Evolutionary conservation across 2,797 vertebrate genomes (phyloP).

Genomic region (Anguilla megastoma): DNA sequence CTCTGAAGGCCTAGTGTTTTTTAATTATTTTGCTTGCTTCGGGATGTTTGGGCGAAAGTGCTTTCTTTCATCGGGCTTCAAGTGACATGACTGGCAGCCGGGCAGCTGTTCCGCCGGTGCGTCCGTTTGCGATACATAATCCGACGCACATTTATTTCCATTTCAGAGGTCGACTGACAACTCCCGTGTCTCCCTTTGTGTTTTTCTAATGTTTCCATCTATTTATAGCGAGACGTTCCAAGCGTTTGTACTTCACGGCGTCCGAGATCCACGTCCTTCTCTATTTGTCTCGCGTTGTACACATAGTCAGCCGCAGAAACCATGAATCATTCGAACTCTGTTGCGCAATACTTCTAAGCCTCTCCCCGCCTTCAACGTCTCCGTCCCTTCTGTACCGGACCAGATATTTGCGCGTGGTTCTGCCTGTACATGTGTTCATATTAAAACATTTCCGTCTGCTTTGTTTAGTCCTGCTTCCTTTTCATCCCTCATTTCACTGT

Average conservation of each 20-base stretch:
- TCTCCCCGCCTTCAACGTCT: neutral
- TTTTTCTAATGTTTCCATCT: neutral
- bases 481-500: neutral
- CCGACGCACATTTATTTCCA: constrained; percentile 7
- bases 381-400: neutral
- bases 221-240: neutral
- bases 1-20: constrained; percentile 31
- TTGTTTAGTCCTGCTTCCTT: neutral
- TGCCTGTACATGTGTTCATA: neutral
- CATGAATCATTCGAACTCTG: neutral
- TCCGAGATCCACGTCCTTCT: neutral
- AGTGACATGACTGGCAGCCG: neutral
- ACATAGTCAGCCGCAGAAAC: neutral
- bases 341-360: neutral
- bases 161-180: neutral
- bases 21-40: constrained; percentile 6
- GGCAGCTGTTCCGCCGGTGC: neutral
- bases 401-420: neutral
- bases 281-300: constrained; percentile 19
- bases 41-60: constrained; percentile 16
- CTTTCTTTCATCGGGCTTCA: neutral
- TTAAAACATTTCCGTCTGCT: neutral
- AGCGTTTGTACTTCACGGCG: neutral
- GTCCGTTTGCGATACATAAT: constrained; percentile 7
- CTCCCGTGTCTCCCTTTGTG: constrained; percentile 4